Percentiles rank a stretch among this genome's conserved stretches.
Conservation (phyloP, 2,888 invertebrate species). For the Tineola bisselliella region DNA sequence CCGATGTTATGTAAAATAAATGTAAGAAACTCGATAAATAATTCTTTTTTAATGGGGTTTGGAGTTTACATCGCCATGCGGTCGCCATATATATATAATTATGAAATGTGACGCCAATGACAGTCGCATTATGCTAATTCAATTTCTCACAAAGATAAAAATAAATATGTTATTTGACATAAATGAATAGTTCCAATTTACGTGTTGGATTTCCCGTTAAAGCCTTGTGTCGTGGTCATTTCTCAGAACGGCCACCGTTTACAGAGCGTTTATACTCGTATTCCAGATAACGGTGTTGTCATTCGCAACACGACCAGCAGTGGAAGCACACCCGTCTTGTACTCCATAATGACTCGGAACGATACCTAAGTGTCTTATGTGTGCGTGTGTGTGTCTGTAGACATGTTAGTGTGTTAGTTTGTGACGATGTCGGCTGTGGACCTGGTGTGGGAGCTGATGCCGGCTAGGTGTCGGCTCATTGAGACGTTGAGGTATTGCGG, state of each 20-base stretch:
- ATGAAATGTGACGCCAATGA: background rate
- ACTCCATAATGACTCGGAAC: background rate
- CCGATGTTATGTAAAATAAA: no score
- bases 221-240: background rate
- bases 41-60: background rate
- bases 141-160: background rate
- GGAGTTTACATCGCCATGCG: background rate
- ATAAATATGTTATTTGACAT: background rate
- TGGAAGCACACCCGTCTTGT: constrained; percentile 10
- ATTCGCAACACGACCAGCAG: constrained; percentile 3
- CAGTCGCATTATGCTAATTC: background rate
- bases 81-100: background rate
- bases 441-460: constrained; percentile 43
- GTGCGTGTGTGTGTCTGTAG: background rate
- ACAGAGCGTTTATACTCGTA: background rate
- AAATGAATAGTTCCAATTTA: background rate
- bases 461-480: constrained; percentile 52
- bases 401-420: background rate
- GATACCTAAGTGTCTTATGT: background rate
- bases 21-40: no score
- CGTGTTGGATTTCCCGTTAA: constrained; percentile 3
- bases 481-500: constrained; percentile 58
- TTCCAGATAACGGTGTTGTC: constrained; percentile 10
- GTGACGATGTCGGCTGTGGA: constrained; percentile 19
- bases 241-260: background rate